A percentile compares a stretch with the other conserved stretches of the same genome.
These are phyloP conservation scores for Sinonovacula constricta DNA, from an alignment of 1,140 invertebrate genomes.

Conservation along the genomic window DNA sequence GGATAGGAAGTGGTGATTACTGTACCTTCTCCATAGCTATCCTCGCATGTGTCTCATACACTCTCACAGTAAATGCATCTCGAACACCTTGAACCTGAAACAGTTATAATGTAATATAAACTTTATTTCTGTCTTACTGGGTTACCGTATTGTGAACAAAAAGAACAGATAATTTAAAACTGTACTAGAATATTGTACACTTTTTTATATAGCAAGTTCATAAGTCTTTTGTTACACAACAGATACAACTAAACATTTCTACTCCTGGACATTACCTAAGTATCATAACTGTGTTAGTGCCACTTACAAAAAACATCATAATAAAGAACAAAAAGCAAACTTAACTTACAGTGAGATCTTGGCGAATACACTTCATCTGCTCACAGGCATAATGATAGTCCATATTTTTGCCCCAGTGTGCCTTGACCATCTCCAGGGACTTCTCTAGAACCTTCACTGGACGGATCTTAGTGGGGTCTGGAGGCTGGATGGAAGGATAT, in stretches of 20 bases:
- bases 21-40: conserved; percentile 95
- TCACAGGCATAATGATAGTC: conserved; percentile 98
- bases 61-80: conserved; percentile 95
- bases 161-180: too few relatives aligned
- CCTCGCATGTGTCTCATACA: conserved; percentile 98
- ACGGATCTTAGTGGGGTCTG: conserved; percentile 93
- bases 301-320: neutral
- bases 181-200: too few relatives aligned
- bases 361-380: conserved; percentile 98
- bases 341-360: conserved; percentile 97
- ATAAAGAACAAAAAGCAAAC: conserved; percentile 10
- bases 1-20: too few relatives aligned
- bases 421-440: conserved; percentile 93
- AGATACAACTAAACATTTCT: too few relatives aligned
- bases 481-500: conserved; percentile 86
- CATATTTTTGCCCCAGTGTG: conserved; percentile 91
- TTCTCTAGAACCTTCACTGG: conserved; percentile 91
- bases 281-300: too few relatives aligned
- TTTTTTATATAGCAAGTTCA: too few relatives aligned
- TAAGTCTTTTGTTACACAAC: too few relatives aligned
- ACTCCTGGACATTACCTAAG: too few relatives aligned
- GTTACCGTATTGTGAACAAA: too few relatives aligned
- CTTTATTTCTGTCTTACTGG: too few relatives aligned
- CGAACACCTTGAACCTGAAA: conserved; percentile 94
- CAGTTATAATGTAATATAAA: neutral